Conservation (phyloP, 1,140 invertebrate species). For the Ceratitis capitata region DNA sequence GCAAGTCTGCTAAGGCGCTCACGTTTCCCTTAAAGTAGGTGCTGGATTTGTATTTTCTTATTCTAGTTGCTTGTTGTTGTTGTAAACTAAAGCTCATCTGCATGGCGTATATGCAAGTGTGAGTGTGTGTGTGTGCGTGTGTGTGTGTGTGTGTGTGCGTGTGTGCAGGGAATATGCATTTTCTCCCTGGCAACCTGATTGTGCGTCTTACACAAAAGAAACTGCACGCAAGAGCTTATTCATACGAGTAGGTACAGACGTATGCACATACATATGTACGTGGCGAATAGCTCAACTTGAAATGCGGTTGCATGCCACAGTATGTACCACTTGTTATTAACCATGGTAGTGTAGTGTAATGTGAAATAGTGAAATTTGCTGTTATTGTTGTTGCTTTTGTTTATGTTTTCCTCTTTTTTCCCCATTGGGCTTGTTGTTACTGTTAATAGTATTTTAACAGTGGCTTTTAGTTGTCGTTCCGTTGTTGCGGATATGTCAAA, state of each 20-base stretch:
- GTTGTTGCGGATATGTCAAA: constrained; percentile 33
- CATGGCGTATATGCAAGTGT: not conserved
- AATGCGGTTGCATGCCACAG: not conserved
- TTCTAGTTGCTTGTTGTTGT: not conserved
- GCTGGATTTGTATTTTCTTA: not conserved
- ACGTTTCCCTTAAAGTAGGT: not conserved
- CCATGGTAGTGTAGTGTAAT: too few species aligned
- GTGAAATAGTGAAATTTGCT: not conserved
- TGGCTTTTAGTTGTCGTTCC: not conserved
- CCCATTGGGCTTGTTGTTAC: not conserved
- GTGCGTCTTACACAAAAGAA: not conserved
- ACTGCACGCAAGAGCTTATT: not conserved
- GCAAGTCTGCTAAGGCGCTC: not conserved
- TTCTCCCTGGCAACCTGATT: not conserved
- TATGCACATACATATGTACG: not conserved
- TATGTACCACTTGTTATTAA: not conserved
- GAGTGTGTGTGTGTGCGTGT: not conserved
- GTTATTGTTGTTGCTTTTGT: not conserved
- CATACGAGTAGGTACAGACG: not conserved
- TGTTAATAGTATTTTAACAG: not conserved
- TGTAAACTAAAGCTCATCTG: not conserved
- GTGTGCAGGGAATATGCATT: not conserved
- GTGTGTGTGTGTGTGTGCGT: not conserved
- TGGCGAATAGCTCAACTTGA: not conserved
- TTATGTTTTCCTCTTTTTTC: not conserved